A percentile compares a stretch with the other conserved stretches of the same genome.
Evolutionary conservation across 2,797 vertebrate species (phyloP).

Genomic region (Danionella dracula): DNA sequence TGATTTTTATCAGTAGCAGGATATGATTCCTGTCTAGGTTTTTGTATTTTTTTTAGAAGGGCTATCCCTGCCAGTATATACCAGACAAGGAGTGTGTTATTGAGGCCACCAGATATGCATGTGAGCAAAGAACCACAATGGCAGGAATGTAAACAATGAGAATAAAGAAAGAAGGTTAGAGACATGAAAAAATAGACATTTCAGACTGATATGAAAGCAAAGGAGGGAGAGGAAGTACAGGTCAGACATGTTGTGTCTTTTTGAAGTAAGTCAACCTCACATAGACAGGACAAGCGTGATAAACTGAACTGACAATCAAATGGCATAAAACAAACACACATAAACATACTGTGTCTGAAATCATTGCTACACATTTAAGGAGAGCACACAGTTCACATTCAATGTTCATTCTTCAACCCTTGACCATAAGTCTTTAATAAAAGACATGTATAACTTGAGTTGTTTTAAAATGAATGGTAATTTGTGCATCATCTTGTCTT

Average conservation of each 20-base stretch:
- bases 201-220: background rate
- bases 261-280: constrained; percentile 7
- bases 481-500: no score
- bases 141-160: constrained; percentile 21
- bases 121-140: background rate
- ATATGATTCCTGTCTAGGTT: no score
- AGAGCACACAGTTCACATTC: constrained; percentile 1
- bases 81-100: background rate
- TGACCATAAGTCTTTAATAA: no score
- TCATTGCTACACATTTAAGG: background rate
- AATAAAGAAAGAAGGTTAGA: background rate
- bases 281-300: constrained; percentile 14
- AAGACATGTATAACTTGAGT: no score
- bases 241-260: constrained; percentile 41
- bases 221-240: background rate
- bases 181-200: background rate
- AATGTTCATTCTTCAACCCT: no score
- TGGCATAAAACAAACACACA: background rate
- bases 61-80: background rate
- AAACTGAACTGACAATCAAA: constrained; percentile 28
- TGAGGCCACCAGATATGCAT: background rate
- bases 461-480: no score
- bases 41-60: background rate
- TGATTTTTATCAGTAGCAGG: background rate
- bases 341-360: background rate